Conservation (phyloP, 1,140 invertebrate species). For the Drosophila lacteicornis region DNA sequence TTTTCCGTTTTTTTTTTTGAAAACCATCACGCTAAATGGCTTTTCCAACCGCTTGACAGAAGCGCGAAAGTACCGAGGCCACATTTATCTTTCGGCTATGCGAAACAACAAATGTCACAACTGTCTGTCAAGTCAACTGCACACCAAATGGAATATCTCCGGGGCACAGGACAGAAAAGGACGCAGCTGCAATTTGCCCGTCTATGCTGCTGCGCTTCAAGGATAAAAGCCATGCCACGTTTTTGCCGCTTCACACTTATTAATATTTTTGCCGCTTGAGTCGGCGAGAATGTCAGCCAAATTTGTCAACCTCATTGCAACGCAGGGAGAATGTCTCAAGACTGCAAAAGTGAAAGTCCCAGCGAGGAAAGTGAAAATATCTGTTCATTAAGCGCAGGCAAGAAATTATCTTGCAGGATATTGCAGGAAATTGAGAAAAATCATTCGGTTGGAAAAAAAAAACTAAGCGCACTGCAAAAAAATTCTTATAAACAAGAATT, state of each 20-base stretch:
- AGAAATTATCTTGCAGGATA: conserved; percentile 4
- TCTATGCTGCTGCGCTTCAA: conserved; percentile 33
- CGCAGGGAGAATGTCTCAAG: conserved; percentile 49
- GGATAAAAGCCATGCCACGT: conserved; percentile 30
- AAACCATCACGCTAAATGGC: conserved; percentile 33
- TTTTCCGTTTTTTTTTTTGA: neutral
- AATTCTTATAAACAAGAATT: no score
- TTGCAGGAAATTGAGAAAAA: conserved; percentile 3
- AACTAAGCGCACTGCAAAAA: neutral
- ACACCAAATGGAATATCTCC: conserved; percentile 45
- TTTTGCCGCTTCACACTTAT: conserved; percentile 30
- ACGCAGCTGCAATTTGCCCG: conserved; percentile 23
- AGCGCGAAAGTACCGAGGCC: conserved; percentile 20
- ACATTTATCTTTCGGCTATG: conserved; percentile 43
- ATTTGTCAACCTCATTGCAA: conserved; percentile 68
- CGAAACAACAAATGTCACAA: conserved; percentile 65
- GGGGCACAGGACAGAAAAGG: conserved; percentile 22
- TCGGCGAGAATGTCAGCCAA: conserved; percentile 46
- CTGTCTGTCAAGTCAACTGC: conserved; percentile 68
- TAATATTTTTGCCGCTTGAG: conserved; percentile 28
- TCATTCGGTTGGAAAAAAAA: neutral
- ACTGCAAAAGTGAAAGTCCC: conserved; percentile 36
- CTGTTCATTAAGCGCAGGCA: neutral
- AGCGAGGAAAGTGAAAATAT: conserved; percentile 48
- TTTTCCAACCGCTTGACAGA: conserved; percentile 23